phyloP scores from a whole-genome alignment of 1,140 invertebrate genomes.

The Hestina assimilis region DNA sequence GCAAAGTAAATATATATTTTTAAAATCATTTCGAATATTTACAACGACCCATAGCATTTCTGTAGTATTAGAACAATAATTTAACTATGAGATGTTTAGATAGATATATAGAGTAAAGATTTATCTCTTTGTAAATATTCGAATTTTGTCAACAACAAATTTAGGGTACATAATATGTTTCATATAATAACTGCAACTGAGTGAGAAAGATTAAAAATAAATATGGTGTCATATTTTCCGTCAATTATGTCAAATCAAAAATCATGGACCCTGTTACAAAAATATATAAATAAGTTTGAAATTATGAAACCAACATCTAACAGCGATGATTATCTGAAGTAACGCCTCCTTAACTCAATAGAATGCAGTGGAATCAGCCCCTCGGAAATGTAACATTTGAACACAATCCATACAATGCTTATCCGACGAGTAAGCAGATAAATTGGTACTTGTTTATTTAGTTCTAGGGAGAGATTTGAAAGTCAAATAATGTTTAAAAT shows the following conservation, averaged over 20 bases:
- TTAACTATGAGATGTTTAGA: too few relatives aligned
- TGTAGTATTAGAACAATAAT: too few relatives aligned
- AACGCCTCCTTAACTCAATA: slow-evolving; percentile 2
- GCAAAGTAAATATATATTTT: too few relatives aligned
- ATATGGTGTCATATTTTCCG: background rate
- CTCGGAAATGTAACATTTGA: slow-evolving; percentile 22
- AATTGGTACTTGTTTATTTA: background rate
- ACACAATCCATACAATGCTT: slow-evolving; percentile 24
- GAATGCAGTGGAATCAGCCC: slow-evolving; percentile 46
- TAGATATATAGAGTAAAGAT: too few relatives aligned
- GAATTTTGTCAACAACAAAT: too few relatives aligned
- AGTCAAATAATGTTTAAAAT: background rate
- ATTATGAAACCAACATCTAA: background rate
- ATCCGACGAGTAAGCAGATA: background rate
- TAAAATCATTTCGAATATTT: too few relatives aligned
- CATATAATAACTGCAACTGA: background rate
- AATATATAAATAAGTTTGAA: background rate
- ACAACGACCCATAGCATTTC: too few relatives aligned
- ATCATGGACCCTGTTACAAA: background rate
- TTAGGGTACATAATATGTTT: too few relatives aligned
- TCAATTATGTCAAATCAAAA: background rate
- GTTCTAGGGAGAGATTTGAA: background rate
- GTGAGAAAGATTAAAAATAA: background rate
- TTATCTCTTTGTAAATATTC: too few relatives aligned
- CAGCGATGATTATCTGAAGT: background rate